Evolutionary conservation across 2,888 invertebrate species (phyloP), one percentile per base, ranked within the genome.

Genomic region (Alcis repandata): DNA sequence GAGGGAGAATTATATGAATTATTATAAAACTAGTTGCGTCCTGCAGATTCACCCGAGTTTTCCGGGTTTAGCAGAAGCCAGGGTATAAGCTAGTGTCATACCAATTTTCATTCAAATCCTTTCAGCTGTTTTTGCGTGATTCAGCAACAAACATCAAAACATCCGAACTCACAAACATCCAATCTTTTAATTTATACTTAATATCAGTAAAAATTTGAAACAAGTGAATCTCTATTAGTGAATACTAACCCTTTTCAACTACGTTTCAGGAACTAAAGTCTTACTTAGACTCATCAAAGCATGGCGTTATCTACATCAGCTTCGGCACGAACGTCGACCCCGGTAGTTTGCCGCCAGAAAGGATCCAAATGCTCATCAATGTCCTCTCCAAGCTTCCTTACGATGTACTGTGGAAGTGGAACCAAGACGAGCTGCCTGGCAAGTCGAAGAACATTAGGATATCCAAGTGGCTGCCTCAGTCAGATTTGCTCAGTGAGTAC

Each of bases 391-490:
- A 79, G 59, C 65, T 89, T 2, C 80, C 83, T 0, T 88, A 85
- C 33, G 78, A 90, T 51, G 74, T 91, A 6, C 49, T 90, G 11
- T 86, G 84, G 82, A 90, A 89, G 63, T 88, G 84, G 82, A 80
- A 87, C 60, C 67, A 68, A n/a, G 84, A 86, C 43, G 77, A 79
- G 15, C 41, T 88, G 8, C 79, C 80, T 22, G 82, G 79, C 38
- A 68, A 68, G 11, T 68, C 81, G 0, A 59, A 74, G 1, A 89
- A 90, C 57, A 83, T 90, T 1, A 81, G 69, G 56, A 80, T 88
- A 59, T 75, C 73, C 0, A 86, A 85, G 73, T 90, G 89, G 89
- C 52, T 88, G 13, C 87, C 89, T 0, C 88, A 89, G 38, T 71
- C 82, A 0, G 83, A 86, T 66, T 45, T 87, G 10, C 67, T 87